Percentiles rank a stretch among this genome's conserved stretches.
phyloP scores from a whole-genome alignment of 2,888 invertebrate genomes.

The Lottia scabra region DNA sequence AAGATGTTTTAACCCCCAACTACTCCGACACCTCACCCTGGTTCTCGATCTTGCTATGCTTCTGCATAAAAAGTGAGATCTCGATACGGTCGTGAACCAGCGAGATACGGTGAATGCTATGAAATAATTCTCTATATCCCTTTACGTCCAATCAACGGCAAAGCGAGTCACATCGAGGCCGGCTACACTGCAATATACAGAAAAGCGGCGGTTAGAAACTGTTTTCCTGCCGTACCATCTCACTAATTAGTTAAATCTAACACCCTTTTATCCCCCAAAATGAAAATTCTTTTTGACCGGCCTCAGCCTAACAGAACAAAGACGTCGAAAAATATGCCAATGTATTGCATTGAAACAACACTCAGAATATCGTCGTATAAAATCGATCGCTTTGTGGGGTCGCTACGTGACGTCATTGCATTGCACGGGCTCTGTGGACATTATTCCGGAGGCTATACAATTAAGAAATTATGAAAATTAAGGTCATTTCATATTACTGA shows the following conservation, averaged over 20 bases:
- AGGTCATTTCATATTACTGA: conserved; percentile 38
- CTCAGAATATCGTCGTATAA: conserved; percentile 6
- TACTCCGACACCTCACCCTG: conserved; percentile 12
- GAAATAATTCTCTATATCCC: conserved; percentile 33
- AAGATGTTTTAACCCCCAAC: conserved; percentile 14
- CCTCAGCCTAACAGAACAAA: conserved; percentile 9
- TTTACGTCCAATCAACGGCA: conserved; percentile 32
- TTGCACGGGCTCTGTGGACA: conserved; percentile 57
- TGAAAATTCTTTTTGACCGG: conserved; percentile 5
- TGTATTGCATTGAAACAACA: conserved; percentile 7
- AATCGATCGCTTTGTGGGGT: conserved; percentile 39
- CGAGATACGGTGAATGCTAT: conserved; percentile 31
- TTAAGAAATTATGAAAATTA: conserved; percentile 61
- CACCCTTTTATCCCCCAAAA: conserved; percentile 7
- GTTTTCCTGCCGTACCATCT: neutral
- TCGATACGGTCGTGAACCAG: conserved; percentile 27
- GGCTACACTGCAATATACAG: conserved; percentile 18
- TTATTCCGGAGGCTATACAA: conserved; percentile 52
- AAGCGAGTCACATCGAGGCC: conserved; percentile 30
- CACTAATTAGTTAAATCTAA: neutral
- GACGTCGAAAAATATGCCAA: conserved; percentile 6
- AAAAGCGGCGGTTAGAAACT: conserved; percentile 5
- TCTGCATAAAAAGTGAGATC: conserved; percentile 36
- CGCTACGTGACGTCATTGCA: conserved; percentile 54
- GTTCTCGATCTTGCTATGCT: conserved; percentile 18